These are phyloP conservation scores for Sialis fuliginosa DNA, from an alignment of 2,888 invertebrate species.

Conservation along the genomic window DNA sequence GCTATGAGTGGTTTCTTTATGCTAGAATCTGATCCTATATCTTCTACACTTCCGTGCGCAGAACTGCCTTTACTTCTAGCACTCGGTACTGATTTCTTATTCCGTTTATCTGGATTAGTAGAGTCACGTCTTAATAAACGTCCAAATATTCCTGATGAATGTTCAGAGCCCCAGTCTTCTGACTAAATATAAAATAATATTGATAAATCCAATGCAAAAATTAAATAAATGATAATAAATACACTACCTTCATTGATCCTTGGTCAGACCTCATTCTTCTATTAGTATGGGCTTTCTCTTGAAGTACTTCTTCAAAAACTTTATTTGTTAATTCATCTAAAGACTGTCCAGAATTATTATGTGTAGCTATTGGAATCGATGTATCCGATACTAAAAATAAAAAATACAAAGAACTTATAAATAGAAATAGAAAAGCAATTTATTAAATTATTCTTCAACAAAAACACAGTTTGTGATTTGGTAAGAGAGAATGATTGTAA, in stretches of 20 bases:
- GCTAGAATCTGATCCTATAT: slow-evolving; percentile 7
- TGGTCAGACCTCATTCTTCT: slow-evolving; percentile 26
- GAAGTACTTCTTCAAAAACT: slow-evolving; percentile 56
- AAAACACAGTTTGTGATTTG: too few relatives aligned
- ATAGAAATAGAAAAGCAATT: too few relatives aligned
- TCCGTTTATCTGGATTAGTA: slow-evolving; percentile 25
- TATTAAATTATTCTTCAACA: too few relatives aligned
- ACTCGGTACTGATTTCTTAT: slow-evolving; percentile 14
- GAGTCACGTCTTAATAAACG: slow-evolving; percentile 45
- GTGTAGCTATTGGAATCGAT: too few relatives aligned
- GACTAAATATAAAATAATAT: slow-evolving; percentile 25
- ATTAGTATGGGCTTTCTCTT: slow-evolving; percentile 37
- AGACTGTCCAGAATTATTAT: slow-evolving; percentile 13
- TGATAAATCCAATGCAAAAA: slow-evolving; percentile 2
- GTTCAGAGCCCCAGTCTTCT: slow-evolving; percentile 55
- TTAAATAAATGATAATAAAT: not conserved
- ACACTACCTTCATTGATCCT: slow-evolving; percentile 35
- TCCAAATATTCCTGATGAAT: slow-evolving; percentile 47
- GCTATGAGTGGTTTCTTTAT: slow-evolving; percentile 44
- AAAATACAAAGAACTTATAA: too few relatives aligned
- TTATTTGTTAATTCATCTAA: slow-evolving; percentile 59
- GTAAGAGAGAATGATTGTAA: too few relatives aligned
- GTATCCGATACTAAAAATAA: too few relatives aligned
- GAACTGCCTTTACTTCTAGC: slow-evolving; percentile 15
- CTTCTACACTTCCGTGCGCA: slow-evolving; percentile 12